Evolutionary conservation across 2,113 vertebrate genomes (phyloP).

Genomic region (Mustelus asterias): DNA sequence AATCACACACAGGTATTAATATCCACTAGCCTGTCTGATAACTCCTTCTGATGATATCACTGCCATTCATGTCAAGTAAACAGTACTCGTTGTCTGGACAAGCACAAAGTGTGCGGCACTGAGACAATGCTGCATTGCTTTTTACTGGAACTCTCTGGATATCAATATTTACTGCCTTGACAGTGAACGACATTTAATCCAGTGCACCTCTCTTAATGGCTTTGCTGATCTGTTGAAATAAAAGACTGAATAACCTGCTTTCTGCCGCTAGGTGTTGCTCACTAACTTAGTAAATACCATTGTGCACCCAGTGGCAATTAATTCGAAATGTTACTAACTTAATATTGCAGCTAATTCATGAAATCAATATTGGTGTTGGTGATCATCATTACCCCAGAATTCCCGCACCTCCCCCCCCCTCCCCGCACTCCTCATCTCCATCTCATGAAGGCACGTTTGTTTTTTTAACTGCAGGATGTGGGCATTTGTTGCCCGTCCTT

Average conservation of each 20-base stretch:
- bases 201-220: background rate
- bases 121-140: background rate
- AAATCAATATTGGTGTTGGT: background rate
- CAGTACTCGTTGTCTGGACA: background rate
- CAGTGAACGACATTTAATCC: background rate
- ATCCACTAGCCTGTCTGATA: background rate
- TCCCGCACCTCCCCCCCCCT: background rate
- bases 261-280: conserved; percentile 30
- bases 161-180: background rate
- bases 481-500: background rate
- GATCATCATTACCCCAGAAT: background rate
- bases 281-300: conserved; percentile 6
- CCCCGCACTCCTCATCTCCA: too few relatives aligned
- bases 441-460: background rate
- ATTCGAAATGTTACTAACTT: background rate
- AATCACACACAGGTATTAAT: background rate
- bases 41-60: background rate
- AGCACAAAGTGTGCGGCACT: background rate
- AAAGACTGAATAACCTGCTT: background rate
- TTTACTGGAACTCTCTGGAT: background rate
- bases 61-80: background rate
- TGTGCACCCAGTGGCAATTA: background rate
- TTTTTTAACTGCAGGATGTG: too few relatives aligned
- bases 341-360: background rate
- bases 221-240: background rate